Percentiles rank a stretch among this genome's conserved stretches.
Conservation (phyloP, 2,888 invertebrate species). For the Athalia cordata region DNA sequence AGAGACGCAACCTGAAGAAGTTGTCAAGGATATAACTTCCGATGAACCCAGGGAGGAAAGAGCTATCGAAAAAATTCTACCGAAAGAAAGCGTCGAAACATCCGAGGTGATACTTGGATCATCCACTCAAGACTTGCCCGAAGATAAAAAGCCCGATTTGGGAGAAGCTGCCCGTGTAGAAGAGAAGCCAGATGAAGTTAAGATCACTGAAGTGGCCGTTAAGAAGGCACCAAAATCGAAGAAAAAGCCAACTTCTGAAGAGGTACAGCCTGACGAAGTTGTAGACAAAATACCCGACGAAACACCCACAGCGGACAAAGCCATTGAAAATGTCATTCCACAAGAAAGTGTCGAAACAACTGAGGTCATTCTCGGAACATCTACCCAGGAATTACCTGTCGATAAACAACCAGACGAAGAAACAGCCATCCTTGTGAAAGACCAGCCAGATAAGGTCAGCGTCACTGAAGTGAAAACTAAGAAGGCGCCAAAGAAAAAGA, state of each 20-base stretch:
- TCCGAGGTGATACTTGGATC: slow-evolving; percentile 55
- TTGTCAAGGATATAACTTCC: no score
- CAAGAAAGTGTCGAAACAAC: slow-evolving; percentile 42
- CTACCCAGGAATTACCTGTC: slow-evolving; percentile 45
- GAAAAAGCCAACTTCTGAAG: slow-evolving; percentile 20
- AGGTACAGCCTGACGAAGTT: slow-evolving; percentile 44
- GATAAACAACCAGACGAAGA: slow-evolving; percentile 52
- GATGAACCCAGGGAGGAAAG: no score
- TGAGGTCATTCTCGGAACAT: slow-evolving; percentile 30
- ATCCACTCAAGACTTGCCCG: slow-evolving; percentile 54
- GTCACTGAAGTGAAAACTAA: slow-evolving; percentile 43
- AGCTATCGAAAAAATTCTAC: slow-evolving; percentile 50
- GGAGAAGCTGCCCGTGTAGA: no score
- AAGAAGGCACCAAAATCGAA: slow-evolving; percentile 55
- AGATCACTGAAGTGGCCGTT: slow-evolving; percentile 44
- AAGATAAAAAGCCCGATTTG: slow-evolving; percentile 51
- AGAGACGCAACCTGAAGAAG: slow-evolving; percentile 66
- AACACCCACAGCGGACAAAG: slow-evolving; percentile 50
- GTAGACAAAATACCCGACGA: slow-evolving; percentile 64
- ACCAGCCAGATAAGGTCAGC: slow-evolving; percentile 33
- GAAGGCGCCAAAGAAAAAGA: slow-evolving; percentile 60
- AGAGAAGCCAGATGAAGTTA: no score
- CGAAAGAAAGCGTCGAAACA: slow-evolving; percentile 54
- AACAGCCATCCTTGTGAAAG: slow-evolving; percentile 49
- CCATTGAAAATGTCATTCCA: slow-evolving; percentile 49